Evolutionary conservation across 2,113 vertebrate species (phyloP).

Genomic region (Furnarius figulus): DNA sequence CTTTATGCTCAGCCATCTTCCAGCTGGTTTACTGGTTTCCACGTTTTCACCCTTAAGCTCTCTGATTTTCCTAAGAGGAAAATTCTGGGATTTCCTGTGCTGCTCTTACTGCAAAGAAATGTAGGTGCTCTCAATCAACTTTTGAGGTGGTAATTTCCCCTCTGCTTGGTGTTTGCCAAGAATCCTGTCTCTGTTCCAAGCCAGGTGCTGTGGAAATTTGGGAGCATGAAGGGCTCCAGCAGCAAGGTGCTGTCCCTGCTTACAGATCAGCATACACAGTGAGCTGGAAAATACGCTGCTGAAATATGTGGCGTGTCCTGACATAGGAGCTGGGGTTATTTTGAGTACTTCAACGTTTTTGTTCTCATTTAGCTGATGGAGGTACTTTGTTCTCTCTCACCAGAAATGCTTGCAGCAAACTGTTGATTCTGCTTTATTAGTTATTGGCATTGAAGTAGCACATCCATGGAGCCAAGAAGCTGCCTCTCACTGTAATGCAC

Average conservation of each 20-base stretch:
- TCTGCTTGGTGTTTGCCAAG: not conserved
- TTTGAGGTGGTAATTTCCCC: not conserved
- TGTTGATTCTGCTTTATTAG: constrained; percentile 9
- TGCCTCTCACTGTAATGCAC: not conserved
- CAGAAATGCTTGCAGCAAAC: constrained; percentile 1
- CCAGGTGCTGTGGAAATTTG: not conserved
- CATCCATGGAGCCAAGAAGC: not conserved
- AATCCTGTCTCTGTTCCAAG: not conserved
- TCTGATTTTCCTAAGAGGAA: not conserved
- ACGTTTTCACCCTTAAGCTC: not conserved
- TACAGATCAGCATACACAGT: not conserved
- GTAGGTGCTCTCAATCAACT: not conserved
- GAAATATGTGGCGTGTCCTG: not conserved
- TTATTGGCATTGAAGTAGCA: not conserved
- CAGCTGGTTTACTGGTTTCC: not conserved
- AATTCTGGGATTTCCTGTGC: not conserved
- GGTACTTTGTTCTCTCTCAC: not conserved
- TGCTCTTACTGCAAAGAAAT: not conserved
- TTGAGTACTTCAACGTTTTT: not conserved
- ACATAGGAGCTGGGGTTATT: not conserved
- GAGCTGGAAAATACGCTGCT: not conserved
- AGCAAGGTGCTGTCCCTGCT: not conserved
- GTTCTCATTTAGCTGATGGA: not conserved
- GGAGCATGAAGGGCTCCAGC: not conserved
- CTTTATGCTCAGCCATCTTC: not conserved